Base-by-base conservation (phyloP, 2,888 invertebrate genomes). In the Drosophila trichaetosa region DNA sequence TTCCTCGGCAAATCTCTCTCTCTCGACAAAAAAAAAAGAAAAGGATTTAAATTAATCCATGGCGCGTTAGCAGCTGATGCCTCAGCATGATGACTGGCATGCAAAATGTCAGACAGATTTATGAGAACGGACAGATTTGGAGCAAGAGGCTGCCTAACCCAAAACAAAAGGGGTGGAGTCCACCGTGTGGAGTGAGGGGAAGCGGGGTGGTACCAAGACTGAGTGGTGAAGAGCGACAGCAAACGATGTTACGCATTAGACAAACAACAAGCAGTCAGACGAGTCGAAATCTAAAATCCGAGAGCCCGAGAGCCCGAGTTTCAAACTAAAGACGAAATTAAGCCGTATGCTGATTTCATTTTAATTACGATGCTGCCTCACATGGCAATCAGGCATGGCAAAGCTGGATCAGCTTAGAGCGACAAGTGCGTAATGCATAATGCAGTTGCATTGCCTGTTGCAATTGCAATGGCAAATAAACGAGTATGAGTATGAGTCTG, bases 311-410 rank as follows among this genome's bases (percentile, higher is more conserved):
- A 69, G 63, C 54, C 62, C 58, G 73, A 86, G 67, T 62, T 76
- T 56, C 31, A 62, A 72, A 73, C 64, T 69, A 73, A 79, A 76
- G 79, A 82, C 69, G 89, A 88, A 87, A 87, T 87, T 90, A 87
- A 87, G 90, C 90, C 87, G 87, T 87, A 88, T 87, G 87, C 89
- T 87, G 90, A 87, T 87, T 87, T 87, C 90, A 90, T 90, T 87
- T 90, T 87, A 87, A 87, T 87, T 87, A 90, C 90, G 84, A 72
- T 68, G 83, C 72, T 66, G 73, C 80, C 66, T 74, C 71, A 61
- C 69, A 77, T 73, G 78, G 90, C 90, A 85, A 89, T 85, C 90
- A 86, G 85, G 88, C 85, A 82, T 89, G 76, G 90, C 80, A 89
- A 89, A 86, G 85, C 85, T 89, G 85, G 90, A 86, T 87, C 88